phyloP scores from a whole-genome alignment of 2,113 vertebrate species.

The Solenodon paradoxus region DNA sequence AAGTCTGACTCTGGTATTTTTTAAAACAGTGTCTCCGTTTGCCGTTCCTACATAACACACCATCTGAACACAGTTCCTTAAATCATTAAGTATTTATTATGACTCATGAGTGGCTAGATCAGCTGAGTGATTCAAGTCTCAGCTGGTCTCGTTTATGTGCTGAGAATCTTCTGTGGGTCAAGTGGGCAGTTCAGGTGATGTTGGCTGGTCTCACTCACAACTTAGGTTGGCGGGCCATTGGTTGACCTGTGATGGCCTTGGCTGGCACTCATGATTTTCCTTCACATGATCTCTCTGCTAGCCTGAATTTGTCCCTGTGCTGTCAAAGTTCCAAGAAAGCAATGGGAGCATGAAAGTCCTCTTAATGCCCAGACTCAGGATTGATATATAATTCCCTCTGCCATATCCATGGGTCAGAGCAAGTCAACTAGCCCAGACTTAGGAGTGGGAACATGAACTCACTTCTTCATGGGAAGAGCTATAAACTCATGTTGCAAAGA shows the following conservation, averaged over 20 bases:
- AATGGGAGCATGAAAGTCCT: not conserved
- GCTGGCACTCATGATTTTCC: not conserved
- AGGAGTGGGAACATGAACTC: not conserved
- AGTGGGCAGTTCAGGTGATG: not conserved
- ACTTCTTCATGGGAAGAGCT: not conserved
- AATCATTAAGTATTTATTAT: not conserved
- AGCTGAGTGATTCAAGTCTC: not conserved
- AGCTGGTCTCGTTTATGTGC: not conserved
- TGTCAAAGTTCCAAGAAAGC: not conserved
- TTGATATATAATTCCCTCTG: not conserved
- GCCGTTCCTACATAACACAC: not conserved
- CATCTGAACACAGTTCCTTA: not conserved
- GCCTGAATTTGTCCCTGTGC: not conserved
- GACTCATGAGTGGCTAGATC: not conserved
- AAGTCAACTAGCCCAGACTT: not conserved
- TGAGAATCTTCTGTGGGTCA: not conserved
- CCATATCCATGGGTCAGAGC: not conserved
- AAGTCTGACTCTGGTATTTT: not conserved
- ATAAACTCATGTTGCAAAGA: not conserved
- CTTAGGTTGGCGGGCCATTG: not conserved
- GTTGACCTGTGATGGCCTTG: not conserved
- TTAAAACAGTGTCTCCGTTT: not conserved
- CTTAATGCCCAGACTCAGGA: not conserved
- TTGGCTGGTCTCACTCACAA: not conserved
- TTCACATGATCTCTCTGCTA: not conserved